phyloP scores from a whole-genome alignment of 2,113 vertebrate species.

The Ciconia maguari region DNA sequence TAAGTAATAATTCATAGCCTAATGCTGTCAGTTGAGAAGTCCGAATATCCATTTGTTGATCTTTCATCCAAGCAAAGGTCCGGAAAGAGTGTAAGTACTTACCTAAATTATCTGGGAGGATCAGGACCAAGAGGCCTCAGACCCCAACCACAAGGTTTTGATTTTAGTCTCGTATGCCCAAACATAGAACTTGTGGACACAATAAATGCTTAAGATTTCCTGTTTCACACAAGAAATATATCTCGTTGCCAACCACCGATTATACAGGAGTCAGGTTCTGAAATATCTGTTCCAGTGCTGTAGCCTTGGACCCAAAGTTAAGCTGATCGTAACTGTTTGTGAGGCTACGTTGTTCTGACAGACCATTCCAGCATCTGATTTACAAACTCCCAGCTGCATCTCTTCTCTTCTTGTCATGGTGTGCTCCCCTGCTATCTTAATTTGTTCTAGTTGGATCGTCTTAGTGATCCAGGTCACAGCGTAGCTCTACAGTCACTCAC shows the following conservation, averaged over 20 bases:
- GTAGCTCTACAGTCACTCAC: neutral
- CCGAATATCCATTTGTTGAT: neutral
- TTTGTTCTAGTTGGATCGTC: neutral
- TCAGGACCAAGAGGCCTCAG: neutral
- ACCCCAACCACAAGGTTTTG: neutral
- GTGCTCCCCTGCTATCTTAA: neutral
- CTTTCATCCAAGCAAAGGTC: neutral
- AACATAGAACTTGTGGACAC: neutral
- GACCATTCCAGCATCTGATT: neutral
- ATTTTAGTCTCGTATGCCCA: neutral
- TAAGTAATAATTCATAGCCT: constrained; percentile 47
- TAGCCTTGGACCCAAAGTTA: neutral
- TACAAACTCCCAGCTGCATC: neutral
- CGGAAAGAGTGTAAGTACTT: neutral
- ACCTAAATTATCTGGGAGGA: neutral
- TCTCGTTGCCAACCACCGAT: neutral
- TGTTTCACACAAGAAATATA: neutral
- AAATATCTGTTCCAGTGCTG: neutral
- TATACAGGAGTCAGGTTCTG: neutral
- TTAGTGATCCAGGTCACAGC: neutral
- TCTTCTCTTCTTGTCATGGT: neutral
- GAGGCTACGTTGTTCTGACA: neutral
- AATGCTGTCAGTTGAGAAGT: neutral
- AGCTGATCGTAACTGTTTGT: neutral
- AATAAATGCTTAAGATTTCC: neutral